Evolutionary conservation across 2,888 invertebrate genomes (phyloP).

Genomic region (Ectobius pallidus): DNA sequence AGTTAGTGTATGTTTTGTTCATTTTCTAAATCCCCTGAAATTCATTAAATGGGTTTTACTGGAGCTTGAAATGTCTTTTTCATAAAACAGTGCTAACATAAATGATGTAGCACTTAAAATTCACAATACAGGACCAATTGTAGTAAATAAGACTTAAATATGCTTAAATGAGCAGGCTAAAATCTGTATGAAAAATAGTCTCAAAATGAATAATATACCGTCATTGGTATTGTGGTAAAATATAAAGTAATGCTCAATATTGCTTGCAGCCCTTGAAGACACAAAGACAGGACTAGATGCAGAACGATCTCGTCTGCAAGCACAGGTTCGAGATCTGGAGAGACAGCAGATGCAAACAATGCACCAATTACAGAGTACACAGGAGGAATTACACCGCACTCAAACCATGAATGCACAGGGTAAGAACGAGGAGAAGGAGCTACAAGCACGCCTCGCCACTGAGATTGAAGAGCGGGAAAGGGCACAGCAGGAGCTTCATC

Average conservation of each 20-base stretch:
- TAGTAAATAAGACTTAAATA: too few species aligned
- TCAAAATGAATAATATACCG: neutral
- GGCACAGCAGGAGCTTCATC: conserved; percentile 72
- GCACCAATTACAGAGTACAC: conserved; percentile 46
- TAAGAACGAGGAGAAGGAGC: conserved; percentile 49
- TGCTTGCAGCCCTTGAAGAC: conserved; percentile 77
- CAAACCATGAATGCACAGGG: conserved; percentile 71
- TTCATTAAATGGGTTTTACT: too few species aligned
- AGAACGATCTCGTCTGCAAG: conserved; percentile 75
- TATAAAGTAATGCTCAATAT: neutral
- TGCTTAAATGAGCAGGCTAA: too few species aligned
- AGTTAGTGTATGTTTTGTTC: too few species aligned
- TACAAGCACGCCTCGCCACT: conserved; percentile 58
- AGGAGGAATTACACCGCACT: conserved; percentile 70
- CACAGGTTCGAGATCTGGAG: conserved; percentile 72
- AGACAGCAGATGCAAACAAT: conserved; percentile 70
- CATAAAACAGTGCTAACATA: too few species aligned
- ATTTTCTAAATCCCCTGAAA: too few species aligned
- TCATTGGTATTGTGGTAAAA: too few species aligned
- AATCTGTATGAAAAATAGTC: neutral
- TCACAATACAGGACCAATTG: too few species aligned
- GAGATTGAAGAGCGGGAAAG: conserved; percentile 82
- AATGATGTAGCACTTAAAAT: too few species aligned
- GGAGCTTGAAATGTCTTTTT: too few species aligned
- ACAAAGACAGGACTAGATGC: conserved; percentile 73